Conservation (phyloP, 2,797 vertebrate species). For the Geotria australis region DNA sequence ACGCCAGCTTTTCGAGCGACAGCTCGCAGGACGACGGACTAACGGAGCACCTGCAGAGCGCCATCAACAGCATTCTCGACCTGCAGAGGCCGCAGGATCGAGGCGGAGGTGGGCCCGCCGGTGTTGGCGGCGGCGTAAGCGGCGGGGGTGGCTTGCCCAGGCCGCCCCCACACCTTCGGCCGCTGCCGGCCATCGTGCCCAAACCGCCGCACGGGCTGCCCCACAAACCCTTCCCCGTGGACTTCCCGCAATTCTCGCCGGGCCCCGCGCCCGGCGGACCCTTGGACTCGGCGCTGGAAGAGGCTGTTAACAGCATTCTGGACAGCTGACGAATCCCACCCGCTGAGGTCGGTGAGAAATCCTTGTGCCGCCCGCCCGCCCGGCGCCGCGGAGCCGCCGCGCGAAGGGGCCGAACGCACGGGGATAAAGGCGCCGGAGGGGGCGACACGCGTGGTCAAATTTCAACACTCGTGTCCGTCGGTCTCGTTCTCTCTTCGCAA, state of each 20-base stretch:
- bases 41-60: conserved; percentile 67
- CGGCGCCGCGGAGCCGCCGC: too few relatives aligned
- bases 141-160: conserved; percentile 9
- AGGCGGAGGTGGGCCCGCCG: conserved; percentile 9
- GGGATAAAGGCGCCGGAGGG: too few relatives aligned
- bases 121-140: not conserved
- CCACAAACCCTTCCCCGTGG: not conserved
- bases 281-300: not conserved
- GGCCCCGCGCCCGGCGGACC: not conserved
- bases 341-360: too few relatives aligned
- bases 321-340: not conserved
- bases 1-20: conserved; percentile 73
- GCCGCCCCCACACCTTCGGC: not conserved
- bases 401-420: too few relatives aligned
- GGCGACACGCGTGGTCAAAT: too few relatives aligned
- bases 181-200: not conserved
- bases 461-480: too few relatives aligned
- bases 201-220: not conserved
- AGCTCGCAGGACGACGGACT: conserved; percentile 60
- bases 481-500: too few relatives aligned
- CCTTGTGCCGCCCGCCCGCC: too few relatives aligned
- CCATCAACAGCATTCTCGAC: conserved; percentile 87
- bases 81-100: conserved; percentile 43
- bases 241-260: not conserved
- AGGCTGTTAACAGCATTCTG: not conserved